phyloP scores from a whole-genome alignment of 2,113 vertebrate species.

The Oreochromis aureus region DNA sequence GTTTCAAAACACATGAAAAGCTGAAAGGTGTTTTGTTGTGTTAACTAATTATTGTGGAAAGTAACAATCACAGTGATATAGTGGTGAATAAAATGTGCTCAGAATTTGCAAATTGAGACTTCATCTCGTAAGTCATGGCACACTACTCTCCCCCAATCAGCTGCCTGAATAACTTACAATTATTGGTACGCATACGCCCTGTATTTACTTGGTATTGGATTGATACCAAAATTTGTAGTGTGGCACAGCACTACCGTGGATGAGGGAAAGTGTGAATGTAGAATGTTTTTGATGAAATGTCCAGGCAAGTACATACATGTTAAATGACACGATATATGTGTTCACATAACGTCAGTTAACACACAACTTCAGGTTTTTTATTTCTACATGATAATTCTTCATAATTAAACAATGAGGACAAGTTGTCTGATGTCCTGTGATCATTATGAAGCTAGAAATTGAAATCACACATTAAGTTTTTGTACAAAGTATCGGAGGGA shows the following conservation, averaged over 20 bases:
- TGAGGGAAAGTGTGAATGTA: fast-evolving
- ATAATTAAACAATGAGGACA: background rate
- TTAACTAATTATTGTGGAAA: background rate
- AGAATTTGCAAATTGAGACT: background rate
- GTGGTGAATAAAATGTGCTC: background rate
- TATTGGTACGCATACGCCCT: fast-evolving
- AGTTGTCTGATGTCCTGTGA: background rate
- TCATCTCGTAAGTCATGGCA: fast-evolving
- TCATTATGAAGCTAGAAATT: fast-evolving
- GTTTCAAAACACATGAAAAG: fast-evolving
- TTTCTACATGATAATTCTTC: background rate
- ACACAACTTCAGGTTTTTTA: background rate
- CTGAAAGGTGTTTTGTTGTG: background rate
- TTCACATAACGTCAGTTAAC: background rate
- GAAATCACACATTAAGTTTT: background rate
- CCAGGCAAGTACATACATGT: background rate
- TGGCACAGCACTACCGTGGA: fast-evolving
- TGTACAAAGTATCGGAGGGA: background rate
- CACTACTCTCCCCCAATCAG: background rate
- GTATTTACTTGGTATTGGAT: fast-evolving
- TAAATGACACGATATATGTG: background rate
- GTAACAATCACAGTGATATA: background rate
- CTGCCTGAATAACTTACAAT: background rate
- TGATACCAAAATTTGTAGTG: background rate
- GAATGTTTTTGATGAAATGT: fast-evolving